phyloP scores from a whole-genome alignment of 2,113 vertebrate genomes.

The Willisornis vidua region DNA sequence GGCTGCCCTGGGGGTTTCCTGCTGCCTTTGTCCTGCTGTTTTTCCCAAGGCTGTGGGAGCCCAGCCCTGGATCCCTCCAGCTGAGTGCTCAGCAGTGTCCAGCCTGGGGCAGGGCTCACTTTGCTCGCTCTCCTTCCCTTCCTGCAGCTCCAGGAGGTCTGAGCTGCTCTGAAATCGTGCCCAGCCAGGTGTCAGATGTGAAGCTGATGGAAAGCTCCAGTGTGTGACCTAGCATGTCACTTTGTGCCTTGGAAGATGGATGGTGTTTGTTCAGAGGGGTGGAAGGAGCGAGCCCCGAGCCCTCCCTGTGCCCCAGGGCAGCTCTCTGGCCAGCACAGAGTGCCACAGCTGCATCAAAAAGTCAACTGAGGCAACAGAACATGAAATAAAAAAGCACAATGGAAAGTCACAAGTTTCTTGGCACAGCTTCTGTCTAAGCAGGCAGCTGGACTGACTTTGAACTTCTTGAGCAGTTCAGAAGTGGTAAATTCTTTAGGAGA shows the following conservation, averaged over 20 bases:
- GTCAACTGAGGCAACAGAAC: neutral
- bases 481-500: neutral
- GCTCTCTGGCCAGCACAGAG: neutral
- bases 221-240: rapidly evolving
- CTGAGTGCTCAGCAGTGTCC: neutral
- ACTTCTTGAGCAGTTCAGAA: neutral
- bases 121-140: neutral
- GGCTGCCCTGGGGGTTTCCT: neutral
- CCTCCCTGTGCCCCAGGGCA: neutral
- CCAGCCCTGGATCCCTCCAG: neutral
- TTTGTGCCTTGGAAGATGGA: neutral
- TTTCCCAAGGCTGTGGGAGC: rapidly evolving
- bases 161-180: neutral
- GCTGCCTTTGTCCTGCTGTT: neutral
- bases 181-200: neutral
- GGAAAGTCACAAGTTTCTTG: slow-evolving; percentile 3
- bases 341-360: neutral
- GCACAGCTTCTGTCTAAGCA: neutral
- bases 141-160: neutral
- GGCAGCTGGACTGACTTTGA: neutral
- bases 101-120: neutral
- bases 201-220: neutral
- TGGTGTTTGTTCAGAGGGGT: neutral
- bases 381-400: neutral
- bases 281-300: neutral